These are phyloP conservation scores for Contarinia nasturtii DNA, from an alignment of 1,140 invertebrate genomes.

Conservation along the genomic window DNA sequence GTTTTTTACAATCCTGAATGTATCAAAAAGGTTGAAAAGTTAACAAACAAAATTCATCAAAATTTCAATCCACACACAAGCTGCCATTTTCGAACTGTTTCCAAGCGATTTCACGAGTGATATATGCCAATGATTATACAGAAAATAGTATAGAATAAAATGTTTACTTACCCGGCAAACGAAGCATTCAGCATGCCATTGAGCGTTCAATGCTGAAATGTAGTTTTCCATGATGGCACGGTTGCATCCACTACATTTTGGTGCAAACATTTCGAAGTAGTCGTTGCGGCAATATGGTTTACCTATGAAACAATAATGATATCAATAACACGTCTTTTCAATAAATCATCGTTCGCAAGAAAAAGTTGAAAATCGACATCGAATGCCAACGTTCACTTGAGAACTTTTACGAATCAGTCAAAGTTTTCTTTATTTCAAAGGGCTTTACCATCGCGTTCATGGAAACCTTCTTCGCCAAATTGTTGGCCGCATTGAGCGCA, in stretches of 20 bases:
- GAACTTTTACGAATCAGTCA: slow-evolving; percentile 95
- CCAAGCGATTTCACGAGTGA: no score
- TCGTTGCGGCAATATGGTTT: slow-evolving; percentile 89
- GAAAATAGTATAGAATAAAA: neutral
- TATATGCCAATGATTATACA: no score
- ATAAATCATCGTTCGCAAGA: no score
- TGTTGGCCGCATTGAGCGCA: slow-evolving; percentile 94
- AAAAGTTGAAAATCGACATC: no score
- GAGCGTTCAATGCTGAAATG: slow-evolving; percentile 90
- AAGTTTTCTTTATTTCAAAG: slow-evolving; percentile 94
- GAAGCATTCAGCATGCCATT: slow-evolving; percentile 99
- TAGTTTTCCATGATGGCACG: slow-evolving; percentile 98
- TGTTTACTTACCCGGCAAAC: slow-evolving; percentile 86
- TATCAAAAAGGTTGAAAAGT: no score
- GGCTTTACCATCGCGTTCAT: slow-evolving; percentile 83
- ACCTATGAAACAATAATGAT: no score
- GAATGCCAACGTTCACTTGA: no score
- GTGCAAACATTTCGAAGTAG: slow-evolving; percentile 97
- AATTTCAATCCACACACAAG: neutral
- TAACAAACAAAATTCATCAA: slow-evolving; percentile 9
- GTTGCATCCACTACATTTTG: slow-evolving; percentile 94
- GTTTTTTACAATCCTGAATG: slow-evolving; percentile 73
- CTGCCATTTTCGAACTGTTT: neutral
- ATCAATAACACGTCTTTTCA: no score
- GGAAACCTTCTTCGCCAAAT: slow-evolving; percentile 92